phyloP scores from a whole-genome alignment of 1,140 invertebrate species.

The Tetragonula clypearis region DNA sequence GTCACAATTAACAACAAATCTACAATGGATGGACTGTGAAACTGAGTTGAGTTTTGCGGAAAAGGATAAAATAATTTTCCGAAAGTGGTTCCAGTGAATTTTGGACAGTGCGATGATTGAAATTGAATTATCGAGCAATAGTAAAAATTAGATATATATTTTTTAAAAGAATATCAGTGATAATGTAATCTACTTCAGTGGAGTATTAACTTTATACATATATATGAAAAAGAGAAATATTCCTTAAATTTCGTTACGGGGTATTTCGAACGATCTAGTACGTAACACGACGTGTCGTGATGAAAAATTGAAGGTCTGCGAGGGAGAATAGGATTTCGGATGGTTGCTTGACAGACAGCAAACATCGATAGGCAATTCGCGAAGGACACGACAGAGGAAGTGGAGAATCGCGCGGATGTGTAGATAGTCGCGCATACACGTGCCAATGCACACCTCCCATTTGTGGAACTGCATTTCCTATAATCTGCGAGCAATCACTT shows the following conservation, averaged over 20 bases:
- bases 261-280: neutral
- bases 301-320: neutral
- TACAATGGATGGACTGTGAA: neutral
- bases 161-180: no score
- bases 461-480: conserved; percentile 73
- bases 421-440: conserved; percentile 27
- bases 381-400: conserved; percentile 65
- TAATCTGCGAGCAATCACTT: conserved; percentile 75
- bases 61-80: neutral
- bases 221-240: neutral
- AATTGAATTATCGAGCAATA: neutral
- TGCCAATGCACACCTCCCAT: conserved; percentile 56
- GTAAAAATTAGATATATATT: no score
- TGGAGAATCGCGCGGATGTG: conserved; percentile 48
- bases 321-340: conserved; percentile 5
- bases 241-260: neutral
- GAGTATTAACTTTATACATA: no score
- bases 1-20: no score
- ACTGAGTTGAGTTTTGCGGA: neutral
- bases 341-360: conserved; percentile 52
- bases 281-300: no score
- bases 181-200: no score
- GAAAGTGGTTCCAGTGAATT: neutral
- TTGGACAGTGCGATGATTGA: neutral
- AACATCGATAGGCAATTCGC: conserved; percentile 73